phyloP scores from a whole-genome alignment of 23 tunicate genomes.

The Clavelina lepadiformis region DNA sequence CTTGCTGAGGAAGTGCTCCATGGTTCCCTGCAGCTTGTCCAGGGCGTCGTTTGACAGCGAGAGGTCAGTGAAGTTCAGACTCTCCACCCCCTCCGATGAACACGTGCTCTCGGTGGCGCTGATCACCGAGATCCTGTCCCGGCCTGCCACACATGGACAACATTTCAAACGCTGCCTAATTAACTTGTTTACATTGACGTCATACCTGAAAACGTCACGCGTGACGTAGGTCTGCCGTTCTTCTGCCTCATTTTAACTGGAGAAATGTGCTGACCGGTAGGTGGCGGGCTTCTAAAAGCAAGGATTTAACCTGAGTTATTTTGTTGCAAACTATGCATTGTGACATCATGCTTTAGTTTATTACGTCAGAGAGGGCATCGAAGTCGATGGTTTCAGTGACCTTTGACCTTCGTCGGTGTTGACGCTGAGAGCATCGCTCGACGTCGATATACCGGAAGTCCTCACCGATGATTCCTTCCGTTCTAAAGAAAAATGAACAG shows the following conservation, averaged over 20 bases:
- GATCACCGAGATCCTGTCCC: conserved; percentile 77
- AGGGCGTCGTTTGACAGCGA: conserved; percentile 58
- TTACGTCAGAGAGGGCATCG: conserved; percentile 73
- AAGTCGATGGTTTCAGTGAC: conserved; percentile 30
- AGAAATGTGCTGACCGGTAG: conserved; percentile 22
- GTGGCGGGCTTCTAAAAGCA: conserved; percentile 33
- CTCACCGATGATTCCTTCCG: too few relatives aligned
- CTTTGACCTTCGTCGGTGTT: conserved; percentile 15
- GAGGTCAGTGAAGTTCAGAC: conserved; percentile 67
- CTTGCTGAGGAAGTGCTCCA: conserved; percentile 82
- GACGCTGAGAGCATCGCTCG: conserved; percentile 16
- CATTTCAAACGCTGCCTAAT: not conserved
- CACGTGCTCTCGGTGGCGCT: conserved; percentile 83
- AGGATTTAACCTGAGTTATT: too few relatives aligned
- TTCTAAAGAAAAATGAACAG: too few relatives aligned
- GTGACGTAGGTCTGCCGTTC: conserved; percentile 59
- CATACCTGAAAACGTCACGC: conserved; percentile 86
- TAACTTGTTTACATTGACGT: not conserved
- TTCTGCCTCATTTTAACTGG: conserved; percentile 57
- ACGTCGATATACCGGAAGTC: not conserved
- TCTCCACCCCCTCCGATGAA: conserved; percentile 76
- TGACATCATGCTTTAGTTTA: too few relatives aligned
- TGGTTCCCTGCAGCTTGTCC: conserved; percentile 90
- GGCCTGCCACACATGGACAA: conserved; percentile 30
- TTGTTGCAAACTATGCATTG: not conserved